phyloP scores from a whole-genome alignment of 2,888 invertebrate genomes.

The Villa cingulata region DNA sequence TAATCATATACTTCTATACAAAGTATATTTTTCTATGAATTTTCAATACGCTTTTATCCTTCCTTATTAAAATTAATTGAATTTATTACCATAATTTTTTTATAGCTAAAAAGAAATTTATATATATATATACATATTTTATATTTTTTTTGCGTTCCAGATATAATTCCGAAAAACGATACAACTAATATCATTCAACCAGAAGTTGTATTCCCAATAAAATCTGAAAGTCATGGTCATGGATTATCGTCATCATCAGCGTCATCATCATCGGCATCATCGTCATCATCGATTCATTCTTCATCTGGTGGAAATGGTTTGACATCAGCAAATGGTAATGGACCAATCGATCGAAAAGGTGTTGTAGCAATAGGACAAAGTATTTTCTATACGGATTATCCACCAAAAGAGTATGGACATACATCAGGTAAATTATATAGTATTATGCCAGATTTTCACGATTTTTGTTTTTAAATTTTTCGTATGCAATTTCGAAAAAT shows the following conservation, averaged over 20 bases:
- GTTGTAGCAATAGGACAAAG: conserved; percentile 35
- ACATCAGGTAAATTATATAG: conserved; percentile 17
- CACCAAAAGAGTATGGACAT: conserved; percentile 33
- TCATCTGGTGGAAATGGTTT: conserved; percentile 14
- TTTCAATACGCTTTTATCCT: no score
- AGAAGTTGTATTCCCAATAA: conserved; percentile 30
- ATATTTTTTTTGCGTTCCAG: conserved; percentile 16
- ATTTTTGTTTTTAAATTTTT: no score
- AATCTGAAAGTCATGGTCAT: conserved; percentile 29
- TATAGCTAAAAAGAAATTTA: no score
- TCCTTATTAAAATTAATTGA: no score
- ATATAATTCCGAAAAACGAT: conserved; percentile 32
- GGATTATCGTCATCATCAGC: conserved; percentile 19
- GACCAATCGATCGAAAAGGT: conserved; percentile 27
- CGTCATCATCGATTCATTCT: conserved; percentile 22
- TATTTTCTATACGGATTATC: conserved; percentile 35
- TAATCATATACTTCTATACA: no score
- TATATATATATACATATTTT: no score
- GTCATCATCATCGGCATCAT: conserved; percentile 20
- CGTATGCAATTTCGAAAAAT: no score
- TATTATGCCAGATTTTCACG: no score
- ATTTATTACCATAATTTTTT: no score
- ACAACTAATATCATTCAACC: conserved; percentile 30
- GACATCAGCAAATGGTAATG: conserved; percentile 17
- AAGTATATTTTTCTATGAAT: no score